Evolutionary conservation across 2,797 vertebrate genomes (phyloP).

Genomic region (Gambusia yucatana): DNA sequence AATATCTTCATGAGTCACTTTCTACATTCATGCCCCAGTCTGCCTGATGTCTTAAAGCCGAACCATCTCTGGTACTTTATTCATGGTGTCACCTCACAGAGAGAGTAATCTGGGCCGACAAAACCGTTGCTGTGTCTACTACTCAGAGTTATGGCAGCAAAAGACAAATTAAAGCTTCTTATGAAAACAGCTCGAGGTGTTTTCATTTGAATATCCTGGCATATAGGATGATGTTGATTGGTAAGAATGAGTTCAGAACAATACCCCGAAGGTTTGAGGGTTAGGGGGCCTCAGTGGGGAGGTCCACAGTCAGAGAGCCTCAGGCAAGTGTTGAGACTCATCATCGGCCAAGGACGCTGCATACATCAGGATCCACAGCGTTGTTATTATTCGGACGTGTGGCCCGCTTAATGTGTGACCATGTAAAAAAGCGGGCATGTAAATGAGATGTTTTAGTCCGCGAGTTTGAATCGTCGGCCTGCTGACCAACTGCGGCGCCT

Average conservation of each 20-base stretch:
- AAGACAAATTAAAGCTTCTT: neutral
- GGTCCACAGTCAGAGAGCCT: conserved; percentile 45
- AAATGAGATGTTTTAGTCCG: conserved; percentile 46
- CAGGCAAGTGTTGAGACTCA: conserved; percentile 59
- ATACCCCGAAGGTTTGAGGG: conserved; percentile 40
- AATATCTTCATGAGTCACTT: neutral
- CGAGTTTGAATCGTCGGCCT: conserved; percentile 44
- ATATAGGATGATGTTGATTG: conserved; percentile 39
- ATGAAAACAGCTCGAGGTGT: neutral
- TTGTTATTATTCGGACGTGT: conserved; percentile 36
- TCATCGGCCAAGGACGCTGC: conserved; percentile 52
- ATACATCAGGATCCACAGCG: conserved; percentile 11
- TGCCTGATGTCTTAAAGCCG: neutral
- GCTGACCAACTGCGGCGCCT: conserved; percentile 55
- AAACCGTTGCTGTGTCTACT: neutral
- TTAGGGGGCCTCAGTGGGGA: conserved; percentile 24
- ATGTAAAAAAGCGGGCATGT: conserved; percentile 46
- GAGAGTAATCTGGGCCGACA: neutral
- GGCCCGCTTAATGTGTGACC: conserved; percentile 51
- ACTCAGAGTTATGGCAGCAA: neutral
- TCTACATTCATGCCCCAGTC: neutral
- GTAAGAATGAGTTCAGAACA: conserved; percentile 54
- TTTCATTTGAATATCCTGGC: conserved; percentile 33
- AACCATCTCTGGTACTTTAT: neutral
- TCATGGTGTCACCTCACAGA: neutral